These are phyloP conservation scores for Hypothenemus hampei DNA, from an alignment of 1,140 invertebrate species.

Conservation along the genomic window DNA sequence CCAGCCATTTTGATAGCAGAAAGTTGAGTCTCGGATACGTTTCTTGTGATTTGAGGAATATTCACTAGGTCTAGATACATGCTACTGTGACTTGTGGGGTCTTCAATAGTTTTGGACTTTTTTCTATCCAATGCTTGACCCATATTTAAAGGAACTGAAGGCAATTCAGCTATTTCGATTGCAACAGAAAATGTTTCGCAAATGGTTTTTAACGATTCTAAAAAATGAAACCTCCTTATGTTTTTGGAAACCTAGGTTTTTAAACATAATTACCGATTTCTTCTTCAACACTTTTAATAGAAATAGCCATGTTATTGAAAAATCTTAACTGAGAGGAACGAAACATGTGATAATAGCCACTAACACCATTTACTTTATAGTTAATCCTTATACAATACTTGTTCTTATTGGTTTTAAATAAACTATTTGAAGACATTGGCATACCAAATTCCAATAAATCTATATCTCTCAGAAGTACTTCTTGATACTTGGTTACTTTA, in stretches of 20 bases:
- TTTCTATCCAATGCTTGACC: slow-evolving; percentile 66
- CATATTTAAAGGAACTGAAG: slow-evolving; percentile 57
- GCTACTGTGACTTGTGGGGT: slow-evolving; percentile 47
- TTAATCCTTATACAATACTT: slow-evolving; percentile 76
- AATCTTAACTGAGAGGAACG: slow-evolving; percentile 84
- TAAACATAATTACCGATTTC: slow-evolving; percentile 61
- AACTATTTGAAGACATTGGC: slow-evolving; percentile 47
- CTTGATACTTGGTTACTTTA: slow-evolving; percentile 58
- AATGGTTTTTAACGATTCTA: slow-evolving; percentile 84
- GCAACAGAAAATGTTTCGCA: slow-evolving; percentile 81
- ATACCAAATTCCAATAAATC: slow-evolving; percentile 54
- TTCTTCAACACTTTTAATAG: slow-evolving; percentile 85
- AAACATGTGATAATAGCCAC: slow-evolving; percentile 88
- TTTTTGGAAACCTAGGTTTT: neutral
- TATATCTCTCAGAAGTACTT: slow-evolving; percentile 48
- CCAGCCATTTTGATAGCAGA: slow-evolving; percentile 58
- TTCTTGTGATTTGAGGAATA: slow-evolving; percentile 56
- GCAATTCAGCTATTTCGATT: slow-evolving; percentile 62
- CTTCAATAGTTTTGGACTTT: slow-evolving; percentile 64
- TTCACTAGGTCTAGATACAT: slow-evolving; percentile 52
- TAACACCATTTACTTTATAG: slow-evolving; percentile 68
- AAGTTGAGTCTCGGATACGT: slow-evolving; percentile 62
- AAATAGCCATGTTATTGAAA: slow-evolving; percentile 93
- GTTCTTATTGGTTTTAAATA: slow-evolving; percentile 48
- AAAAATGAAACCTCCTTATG: slow-evolving; percentile 29